Base-by-base conservation (phyloP, 2,888 invertebrate genomes). In the Pollenia amentaria region DNA sequence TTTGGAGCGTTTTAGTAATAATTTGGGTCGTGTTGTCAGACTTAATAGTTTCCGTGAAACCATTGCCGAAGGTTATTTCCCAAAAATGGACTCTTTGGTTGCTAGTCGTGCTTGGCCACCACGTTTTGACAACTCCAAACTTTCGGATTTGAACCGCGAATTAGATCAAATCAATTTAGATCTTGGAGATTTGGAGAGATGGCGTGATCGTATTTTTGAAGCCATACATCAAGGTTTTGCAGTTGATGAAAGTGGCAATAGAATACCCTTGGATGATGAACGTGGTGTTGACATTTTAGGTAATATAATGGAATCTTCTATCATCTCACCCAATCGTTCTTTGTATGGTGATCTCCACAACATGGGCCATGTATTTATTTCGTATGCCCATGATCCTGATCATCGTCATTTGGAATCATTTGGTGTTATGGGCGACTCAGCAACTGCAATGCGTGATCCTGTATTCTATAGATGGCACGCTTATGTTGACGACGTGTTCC, bases 371-470 rank as follows among this genome's bases (percentile, higher is more conserved):
- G 95, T 96, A 8, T 94, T 96, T 91, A 95, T 97, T 86, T 95
- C 96, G 0, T 96, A 95, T 91, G 94, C 95, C 3, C 97, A 97
- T 90, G 97, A 97, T 92, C 97, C 97, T 0, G 97, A 97, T 91
- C 95, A 96, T 90, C 91, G 92, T 72, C 91, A 92, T 76, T 91
- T 97, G 96, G 97, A 97, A 93, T 95, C 95, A 70, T 96, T 96
- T 90, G 96, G 96, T 48, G 96, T 97, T 40, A 97, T 97, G 95
- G 97, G 97, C 0, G 97, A 97, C 91, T 95, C 96, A 0, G 95
- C 97, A 0, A 97, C 97, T 0, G 97, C 97, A 0, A 97, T 97
- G 97, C 94, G 97, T 6, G 97, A 97, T 93, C 97, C 97, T 0
- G 93, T 96, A 16, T 97, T 97, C 94, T 97, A 97, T 93, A 95